These are phyloP conservation scores for Lampris incognitus DNA, from an alignment of 2,113 vertebrate genomes.

Conservation along the genomic window DNA sequence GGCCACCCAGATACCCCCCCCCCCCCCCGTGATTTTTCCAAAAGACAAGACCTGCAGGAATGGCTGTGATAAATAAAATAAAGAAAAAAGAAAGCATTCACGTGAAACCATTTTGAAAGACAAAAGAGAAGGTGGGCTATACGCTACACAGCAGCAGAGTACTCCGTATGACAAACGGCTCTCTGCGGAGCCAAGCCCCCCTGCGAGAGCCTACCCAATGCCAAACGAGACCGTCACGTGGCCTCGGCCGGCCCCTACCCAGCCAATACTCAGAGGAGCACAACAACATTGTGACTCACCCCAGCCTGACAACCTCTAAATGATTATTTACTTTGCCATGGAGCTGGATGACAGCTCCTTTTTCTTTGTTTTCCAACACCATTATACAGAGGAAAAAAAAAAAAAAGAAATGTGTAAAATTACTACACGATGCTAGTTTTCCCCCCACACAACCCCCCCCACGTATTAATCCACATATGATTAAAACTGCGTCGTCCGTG, in stretches of 20 bases:
- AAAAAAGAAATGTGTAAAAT: conserved; percentile 20
- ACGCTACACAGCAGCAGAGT: background rate
- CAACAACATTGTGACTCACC: conserved; percentile 76
- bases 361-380: conserved; percentile 29
- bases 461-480: too few relatives aligned
- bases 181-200: background rate
- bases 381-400: background rate
- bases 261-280: conserved; percentile 54
- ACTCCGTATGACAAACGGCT: conserved; percentile 22
- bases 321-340: conserved; percentile 76
- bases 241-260: conserved; percentile 46
- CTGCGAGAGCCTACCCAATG: conserved; percentile 35
- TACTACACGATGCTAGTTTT: too few relatives aligned
- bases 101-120: background rate
- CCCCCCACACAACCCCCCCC: too few relatives aligned
- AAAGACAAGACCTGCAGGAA: background rate
- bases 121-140: background rate
- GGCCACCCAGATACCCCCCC: conserved; percentile 21
- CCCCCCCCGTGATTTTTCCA: conserved; percentile 24
- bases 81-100: background rate
- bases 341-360: conserved; percentile 52
- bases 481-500: too few relatives aligned
- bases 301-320: conserved; percentile 53
- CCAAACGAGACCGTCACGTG: conserved; percentile 63
- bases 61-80: too few relatives aligned